Percentiles rank a stretch among this genome's conserved stretches.
Evolutionary conservation across 2,113 vertebrate genomes (phyloP).

Genomic region (Sapayoa aenigma): DNA sequence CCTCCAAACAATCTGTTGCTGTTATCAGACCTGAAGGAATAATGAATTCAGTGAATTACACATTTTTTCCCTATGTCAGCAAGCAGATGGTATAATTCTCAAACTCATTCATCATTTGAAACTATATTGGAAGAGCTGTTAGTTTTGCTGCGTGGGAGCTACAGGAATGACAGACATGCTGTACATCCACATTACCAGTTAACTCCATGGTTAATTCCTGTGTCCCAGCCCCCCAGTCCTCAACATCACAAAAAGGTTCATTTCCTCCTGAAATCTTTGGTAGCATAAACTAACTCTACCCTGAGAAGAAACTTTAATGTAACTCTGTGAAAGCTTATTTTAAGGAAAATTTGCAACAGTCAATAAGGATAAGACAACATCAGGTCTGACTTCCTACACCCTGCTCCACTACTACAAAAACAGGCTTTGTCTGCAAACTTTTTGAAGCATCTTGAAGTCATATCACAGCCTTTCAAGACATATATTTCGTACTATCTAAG

Average conservation of each 20-base stretch:
- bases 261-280: not conserved
- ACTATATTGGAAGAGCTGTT: constrained; percentile 42
- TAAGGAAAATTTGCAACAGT: not conserved
- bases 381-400: not conserved
- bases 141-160: not conserved
- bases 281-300: rapidly evolving
- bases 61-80: constrained; percentile 57
- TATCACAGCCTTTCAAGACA: not conserved
- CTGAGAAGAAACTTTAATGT: not conserved
- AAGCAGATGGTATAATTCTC: constrained; percentile 64
- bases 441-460: not conserved
- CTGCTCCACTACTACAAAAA: not conserved
- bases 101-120: constrained; percentile 62
- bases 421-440: not conserved
- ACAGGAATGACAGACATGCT: constrained; percentile 4
- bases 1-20: constrained; percentile 49
- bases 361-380: not conserved
- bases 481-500: not conserved
- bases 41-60: constrained; percentile 57
- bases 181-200: not conserved
- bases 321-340: not conserved
- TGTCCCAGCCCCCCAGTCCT: not conserved
- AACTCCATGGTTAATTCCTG: not conserved
- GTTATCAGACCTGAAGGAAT: constrained; percentile 53
- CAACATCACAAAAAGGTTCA: not conserved